Evolutionary conservation across 2,797 vertebrate genomes (phyloP).

Genomic region (Morus bassanus): DNA sequence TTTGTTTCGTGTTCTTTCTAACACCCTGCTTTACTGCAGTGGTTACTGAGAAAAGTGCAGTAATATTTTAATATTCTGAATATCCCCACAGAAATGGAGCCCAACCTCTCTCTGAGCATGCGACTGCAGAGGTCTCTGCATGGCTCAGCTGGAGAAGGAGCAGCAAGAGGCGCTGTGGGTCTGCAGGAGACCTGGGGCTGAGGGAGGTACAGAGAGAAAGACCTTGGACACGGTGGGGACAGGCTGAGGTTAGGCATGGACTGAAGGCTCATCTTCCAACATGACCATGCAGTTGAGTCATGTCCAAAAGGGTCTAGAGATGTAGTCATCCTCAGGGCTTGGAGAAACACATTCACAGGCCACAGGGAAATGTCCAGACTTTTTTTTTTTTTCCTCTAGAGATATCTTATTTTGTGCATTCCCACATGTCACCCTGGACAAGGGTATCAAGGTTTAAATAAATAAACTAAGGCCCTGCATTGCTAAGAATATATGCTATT

Average conservation of each 20-base stretch:
- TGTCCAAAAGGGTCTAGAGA: background rate
- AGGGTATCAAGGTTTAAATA: background rate
- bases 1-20: background rate
- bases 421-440: background rate
- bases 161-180: fast-evolving
- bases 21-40: background rate
- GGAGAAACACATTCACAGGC: background rate
- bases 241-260: background rate
- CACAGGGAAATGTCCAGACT: background rate
- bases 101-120: background rate
- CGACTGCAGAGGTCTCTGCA: fast-evolving
- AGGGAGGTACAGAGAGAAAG: too few species aligned
- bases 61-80: background rate
- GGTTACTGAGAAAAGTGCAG: background rate
- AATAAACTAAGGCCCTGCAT: background rate
- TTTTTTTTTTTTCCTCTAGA: too few species aligned
- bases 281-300: too few species aligned
- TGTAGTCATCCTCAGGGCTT: background rate
- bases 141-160: background rate
- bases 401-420: background rate
- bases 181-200: background rate
- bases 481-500: background rate
- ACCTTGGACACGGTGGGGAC: background rate
- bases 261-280: too few species aligned
- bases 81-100: background rate